Conservation (phyloP, 2,888 invertebrate genomes). For the Esperia sulphurella region DNA sequence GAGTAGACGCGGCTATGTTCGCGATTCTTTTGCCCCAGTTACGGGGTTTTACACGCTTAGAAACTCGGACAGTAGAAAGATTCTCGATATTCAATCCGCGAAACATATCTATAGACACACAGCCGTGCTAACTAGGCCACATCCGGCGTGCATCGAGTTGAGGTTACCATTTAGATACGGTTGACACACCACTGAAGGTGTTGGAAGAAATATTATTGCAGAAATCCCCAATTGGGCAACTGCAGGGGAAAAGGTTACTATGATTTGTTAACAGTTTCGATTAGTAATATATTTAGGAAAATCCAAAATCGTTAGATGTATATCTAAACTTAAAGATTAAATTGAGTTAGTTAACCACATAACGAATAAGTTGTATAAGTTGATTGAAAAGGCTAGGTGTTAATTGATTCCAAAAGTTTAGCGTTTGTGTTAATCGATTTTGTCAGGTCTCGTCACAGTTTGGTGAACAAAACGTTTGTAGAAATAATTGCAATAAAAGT, state of each 20-base stretch:
- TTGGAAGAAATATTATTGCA: no score
- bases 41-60: slow-evolving; percentile 21
- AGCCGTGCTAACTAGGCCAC: slow-evolving; percentile 21
- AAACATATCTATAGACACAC: background rate
- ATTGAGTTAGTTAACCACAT: background rate
- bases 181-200: no score
- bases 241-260: background rate
- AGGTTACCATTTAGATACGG: background rate
- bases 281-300: background rate
- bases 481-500: slow-evolving; percentile 36
- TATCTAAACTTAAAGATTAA: background rate
- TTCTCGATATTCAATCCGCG: slow-evolving; percentile 18
- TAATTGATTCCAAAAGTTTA: background rate
- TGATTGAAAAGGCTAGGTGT: background rate
- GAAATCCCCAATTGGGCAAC: slow-evolving; percentile 2
- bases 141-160: slow-evolving; percentile 19
- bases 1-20: slow-evolving; percentile 12
- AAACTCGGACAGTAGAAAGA: slow-evolving; percentile 20
- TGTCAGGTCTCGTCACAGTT: background rate
- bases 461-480: slow-evolving; percentile 11
- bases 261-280: no score
- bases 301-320: background rate
- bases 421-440: background rate
- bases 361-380: no score
- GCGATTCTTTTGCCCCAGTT: slow-evolving; percentile 32